These are phyloP conservation scores for Trachemys scripta DNA, from an alignment of 2,113 vertebrate species.

Conservation along the genomic window DNA sequence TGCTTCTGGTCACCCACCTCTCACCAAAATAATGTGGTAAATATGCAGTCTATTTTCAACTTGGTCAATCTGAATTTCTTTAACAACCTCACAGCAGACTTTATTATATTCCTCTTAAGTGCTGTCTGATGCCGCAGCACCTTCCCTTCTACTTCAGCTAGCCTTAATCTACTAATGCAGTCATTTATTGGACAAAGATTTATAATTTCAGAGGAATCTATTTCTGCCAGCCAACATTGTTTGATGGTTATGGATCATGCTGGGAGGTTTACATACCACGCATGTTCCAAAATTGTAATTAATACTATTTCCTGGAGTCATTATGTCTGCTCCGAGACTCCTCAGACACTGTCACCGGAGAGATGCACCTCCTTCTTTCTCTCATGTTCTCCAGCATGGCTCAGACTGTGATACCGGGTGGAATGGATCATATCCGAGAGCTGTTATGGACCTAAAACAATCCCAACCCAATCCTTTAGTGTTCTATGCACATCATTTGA, in stretches of 20 bases:
- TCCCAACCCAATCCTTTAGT: background rate
- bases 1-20: background rate
- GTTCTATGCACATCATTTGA: background rate
- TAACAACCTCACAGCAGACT: background rate
- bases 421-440: background rate
- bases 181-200: background rate
- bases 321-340: background rate
- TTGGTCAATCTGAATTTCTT: background rate
- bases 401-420: background rate
- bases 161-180: background rate
- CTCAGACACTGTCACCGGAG: background rate
- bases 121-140: rapidly evolving
- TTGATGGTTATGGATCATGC: background rate
- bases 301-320: background rate
- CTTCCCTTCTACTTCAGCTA: background rate
- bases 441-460: background rate
- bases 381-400: background rate
- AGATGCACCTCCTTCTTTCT: background rate
- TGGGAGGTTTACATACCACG: background rate
- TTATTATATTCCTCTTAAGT: background rate
- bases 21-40: background rate
- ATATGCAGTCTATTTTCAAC: background rate
- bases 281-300: slow-evolving; percentile 1
- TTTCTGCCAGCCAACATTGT: background rate
- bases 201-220: background rate